Evolutionary conservation across 1,140 invertebrate genomes (phyloP), one percentile per base, ranked within the genome.

Genomic region (Leptopilina boulardi): DNA sequence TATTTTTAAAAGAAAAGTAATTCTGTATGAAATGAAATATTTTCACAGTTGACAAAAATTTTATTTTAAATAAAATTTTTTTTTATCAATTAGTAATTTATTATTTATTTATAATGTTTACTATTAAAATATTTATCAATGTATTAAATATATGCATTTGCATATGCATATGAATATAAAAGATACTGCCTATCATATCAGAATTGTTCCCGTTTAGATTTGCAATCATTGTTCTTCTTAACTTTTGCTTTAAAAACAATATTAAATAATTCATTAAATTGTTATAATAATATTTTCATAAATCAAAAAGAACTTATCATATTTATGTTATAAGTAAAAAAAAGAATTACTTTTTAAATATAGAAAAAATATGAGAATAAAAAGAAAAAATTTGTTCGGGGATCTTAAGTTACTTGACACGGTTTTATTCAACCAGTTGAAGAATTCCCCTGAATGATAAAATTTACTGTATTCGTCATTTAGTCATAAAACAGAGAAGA

Each of bases 401-500:
- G 47, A 51, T 51, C 47, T 51, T 1, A 51, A 51, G 15, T 51
- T 51, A 18, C 15, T 18, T 51, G 47, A 18, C 18, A 51, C 47
- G 47, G 47, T 51, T 51, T 51, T n/a, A n/a, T 51, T 0, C 18
- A 51, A 15, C 47, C 47, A 51, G 13, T 18, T 51, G 47, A 51
- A 51, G 47, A 51, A 51, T 51, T n/a, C 44, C 47, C 15, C n/a
- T 5, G 47, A 51, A 51, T 51, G 47, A 51, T 51, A 51, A 51
- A 44, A 18, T 51, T 51, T 51, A 18, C 15, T 51, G 47, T 51
- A 51, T 51, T 51, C 47, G 47, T 51, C 47, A 51, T 51, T 51
- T n/a, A 51, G 47, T 51, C 47, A n/a, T 51, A 51, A 18, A 51
- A 18, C 13, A 5, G 47, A 51, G 47, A 51, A 51, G 47, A 51